Percentiles rank a stretch among this genome's conserved stretches.
These are phyloP conservation scores for Myrmecophaga tridactyla DNA, from an alignment of 2,113 vertebrate species.

Conservation along the genomic window DNA sequence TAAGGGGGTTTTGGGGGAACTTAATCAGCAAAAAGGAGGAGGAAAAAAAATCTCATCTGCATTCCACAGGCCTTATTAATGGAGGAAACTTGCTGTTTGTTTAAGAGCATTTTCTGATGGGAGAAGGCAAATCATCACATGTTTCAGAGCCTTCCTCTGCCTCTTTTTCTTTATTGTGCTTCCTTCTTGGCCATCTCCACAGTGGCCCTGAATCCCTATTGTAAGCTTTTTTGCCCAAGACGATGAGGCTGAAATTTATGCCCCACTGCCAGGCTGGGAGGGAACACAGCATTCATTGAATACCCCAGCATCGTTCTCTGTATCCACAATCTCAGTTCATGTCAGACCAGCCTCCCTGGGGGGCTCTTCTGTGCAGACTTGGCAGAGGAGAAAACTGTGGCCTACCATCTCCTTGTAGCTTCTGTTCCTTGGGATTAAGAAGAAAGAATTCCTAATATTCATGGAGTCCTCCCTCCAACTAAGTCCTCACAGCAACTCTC, in stretches of 20 bases:
- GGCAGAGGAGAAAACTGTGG: background rate
- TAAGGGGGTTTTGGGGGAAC: slow-evolving; percentile 81
- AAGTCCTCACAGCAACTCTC: background rate
- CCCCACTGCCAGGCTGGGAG: background rate
- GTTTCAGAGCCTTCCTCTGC: slow-evolving; percentile 43
- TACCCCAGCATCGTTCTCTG: background rate
- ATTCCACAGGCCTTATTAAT: slow-evolving; percentile 79
- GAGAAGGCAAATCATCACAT: slow-evolving; percentile 74
- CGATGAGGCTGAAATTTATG: background rate
- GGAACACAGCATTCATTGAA: background rate
- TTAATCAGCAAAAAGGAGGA: slow-evolving; percentile 83
- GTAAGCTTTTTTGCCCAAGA: background rate
- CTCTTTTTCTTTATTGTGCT: background rate
- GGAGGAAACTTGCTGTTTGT: slow-evolving; percentile 83
- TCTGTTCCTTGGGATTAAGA: background rate
- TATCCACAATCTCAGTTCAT: background rate
- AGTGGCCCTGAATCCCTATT: background rate
- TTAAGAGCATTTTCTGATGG: slow-evolving; percentile 80
- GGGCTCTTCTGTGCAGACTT: background rate
- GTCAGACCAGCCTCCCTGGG: background rate
- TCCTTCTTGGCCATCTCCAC: background rate
- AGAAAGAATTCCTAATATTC: background rate
- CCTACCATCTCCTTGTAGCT: background rate
- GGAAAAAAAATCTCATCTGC: slow-evolving; percentile 57
- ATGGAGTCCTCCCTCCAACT: background rate